Evolutionary conservation across 92 coral and sea anemone species (phyloP).

Genomic region (Anthopleura xanthogrammica): DNA sequence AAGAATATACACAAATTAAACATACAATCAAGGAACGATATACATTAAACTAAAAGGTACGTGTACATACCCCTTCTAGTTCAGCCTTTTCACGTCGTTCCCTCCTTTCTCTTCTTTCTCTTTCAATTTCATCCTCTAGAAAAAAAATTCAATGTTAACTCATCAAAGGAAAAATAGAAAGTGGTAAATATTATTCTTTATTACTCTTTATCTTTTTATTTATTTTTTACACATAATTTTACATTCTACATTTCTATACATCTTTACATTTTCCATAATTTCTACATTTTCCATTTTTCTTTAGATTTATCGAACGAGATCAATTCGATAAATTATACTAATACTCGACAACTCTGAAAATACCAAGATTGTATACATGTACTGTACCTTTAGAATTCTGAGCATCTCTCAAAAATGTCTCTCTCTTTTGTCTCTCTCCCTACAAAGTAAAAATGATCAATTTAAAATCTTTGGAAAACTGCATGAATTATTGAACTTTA

Average conservation of each 20-base stretch:
- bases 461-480: neutral
- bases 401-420: slow-evolving; percentile 86
- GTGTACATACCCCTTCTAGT: slow-evolving; percentile 30
- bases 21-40: too few species aligned
- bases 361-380: neutral
- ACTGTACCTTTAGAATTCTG: slow-evolving; percentile 83
- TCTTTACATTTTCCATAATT: too few species aligned
- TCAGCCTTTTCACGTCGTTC: slow-evolving; percentile 80
- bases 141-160: neutral
- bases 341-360: too few species aligned
- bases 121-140: slow-evolving; percentile 79
- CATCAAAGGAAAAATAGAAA: neutral
- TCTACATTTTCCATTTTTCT: too few species aligned
- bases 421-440: slow-evolving; percentile 93
- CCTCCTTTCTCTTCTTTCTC: slow-evolving; percentile 92
- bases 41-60: too few species aligned
- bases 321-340: too few species aligned
- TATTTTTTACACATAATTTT: too few species aligned
- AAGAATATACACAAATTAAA: neutral
- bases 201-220: too few species aligned
- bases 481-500: neutral
- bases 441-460: slow-evolving; percentile 20
- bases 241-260: too few species aligned
- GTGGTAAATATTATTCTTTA: too few species aligned
- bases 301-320: too few species aligned